Evolutionary conservation across 2,113 vertebrate species (phyloP).

Genomic region (Thermophis baileyi): DNA sequence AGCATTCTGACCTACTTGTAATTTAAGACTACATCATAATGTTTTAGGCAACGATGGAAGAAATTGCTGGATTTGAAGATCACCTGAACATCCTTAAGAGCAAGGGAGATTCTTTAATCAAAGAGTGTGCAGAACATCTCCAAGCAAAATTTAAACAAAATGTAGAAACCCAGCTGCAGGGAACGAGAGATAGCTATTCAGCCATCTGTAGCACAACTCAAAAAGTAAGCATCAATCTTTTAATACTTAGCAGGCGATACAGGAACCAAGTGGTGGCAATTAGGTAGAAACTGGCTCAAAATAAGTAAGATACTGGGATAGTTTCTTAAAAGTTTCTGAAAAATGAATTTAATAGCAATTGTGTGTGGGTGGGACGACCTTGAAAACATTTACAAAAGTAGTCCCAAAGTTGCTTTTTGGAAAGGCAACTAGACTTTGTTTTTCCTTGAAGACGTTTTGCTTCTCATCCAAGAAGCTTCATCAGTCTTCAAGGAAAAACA

Average conservation of each 20-base stretch:
- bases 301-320: neutral
- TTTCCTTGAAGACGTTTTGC: neutral
- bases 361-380: too few species aligned
- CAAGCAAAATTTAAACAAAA: constrained; percentile 88
- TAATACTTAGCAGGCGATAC: neutral
- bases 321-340: neutral
- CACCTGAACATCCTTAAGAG: constrained; percentile 80
- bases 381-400: neutral
- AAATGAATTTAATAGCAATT: neutral
- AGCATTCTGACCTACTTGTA: neutral
- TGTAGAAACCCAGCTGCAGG: constrained; percentile 86
- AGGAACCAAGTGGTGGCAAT: neutral
- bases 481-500: neutral
- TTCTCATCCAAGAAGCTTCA: neutral
- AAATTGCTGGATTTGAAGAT: constrained; percentile 94
- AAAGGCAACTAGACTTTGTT: neutral
- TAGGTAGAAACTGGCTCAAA: neutral
- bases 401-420: neutral
- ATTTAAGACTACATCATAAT: neutral
- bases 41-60: constrained; percentile 94
- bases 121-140: constrained; percentile 83
- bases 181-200: constrained; percentile 91
- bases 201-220: constrained; percentile 96
- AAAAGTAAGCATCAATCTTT: constrained; percentile 76
- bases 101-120: constrained; percentile 81